phyloP scores from a whole-genome alignment of 2,888 invertebrate genomes.

The Amorpha juglandis region DNA sequence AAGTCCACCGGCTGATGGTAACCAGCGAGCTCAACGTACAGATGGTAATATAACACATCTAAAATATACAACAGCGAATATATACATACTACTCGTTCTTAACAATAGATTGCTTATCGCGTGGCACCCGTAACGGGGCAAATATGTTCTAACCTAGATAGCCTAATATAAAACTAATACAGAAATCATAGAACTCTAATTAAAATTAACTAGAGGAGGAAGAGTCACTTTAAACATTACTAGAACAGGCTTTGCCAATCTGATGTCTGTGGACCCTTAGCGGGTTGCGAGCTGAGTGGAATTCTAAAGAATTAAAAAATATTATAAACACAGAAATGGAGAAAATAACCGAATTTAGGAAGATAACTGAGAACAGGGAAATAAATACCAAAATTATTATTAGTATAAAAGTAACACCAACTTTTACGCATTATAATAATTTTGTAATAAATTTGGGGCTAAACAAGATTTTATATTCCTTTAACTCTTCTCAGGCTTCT shows the following conservation, averaged over 20 bases:
- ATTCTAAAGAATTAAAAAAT: neutral
- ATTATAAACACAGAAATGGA: no score
- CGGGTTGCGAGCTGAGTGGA: neutral
- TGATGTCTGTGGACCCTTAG: neutral
- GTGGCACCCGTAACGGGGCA: constrained; percentile 2
- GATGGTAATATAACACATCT: neutral
- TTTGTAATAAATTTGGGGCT: no score
- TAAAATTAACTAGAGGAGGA: neutral
- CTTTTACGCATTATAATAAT: no score
- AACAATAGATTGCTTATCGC: constrained; percentile 18
- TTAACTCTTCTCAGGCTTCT: neutral
- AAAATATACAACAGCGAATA: neutral
- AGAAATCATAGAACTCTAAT: neutral
- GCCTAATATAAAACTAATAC: neutral
- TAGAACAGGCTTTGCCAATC: neutral
- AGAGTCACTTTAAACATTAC: neutral
- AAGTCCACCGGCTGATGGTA: neutral
- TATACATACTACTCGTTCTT: constrained; percentile 2
- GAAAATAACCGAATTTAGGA: no score
- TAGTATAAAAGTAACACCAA: no score
- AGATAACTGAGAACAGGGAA: neutral
- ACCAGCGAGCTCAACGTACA: neutral
- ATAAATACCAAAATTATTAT: neutral
- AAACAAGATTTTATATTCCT: no score
- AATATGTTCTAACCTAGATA: neutral